These are phyloP conservation scores for Sorex araneus DNA, from an alignment of 2,113 vertebrate species.

Conservation along the genomic window DNA sequence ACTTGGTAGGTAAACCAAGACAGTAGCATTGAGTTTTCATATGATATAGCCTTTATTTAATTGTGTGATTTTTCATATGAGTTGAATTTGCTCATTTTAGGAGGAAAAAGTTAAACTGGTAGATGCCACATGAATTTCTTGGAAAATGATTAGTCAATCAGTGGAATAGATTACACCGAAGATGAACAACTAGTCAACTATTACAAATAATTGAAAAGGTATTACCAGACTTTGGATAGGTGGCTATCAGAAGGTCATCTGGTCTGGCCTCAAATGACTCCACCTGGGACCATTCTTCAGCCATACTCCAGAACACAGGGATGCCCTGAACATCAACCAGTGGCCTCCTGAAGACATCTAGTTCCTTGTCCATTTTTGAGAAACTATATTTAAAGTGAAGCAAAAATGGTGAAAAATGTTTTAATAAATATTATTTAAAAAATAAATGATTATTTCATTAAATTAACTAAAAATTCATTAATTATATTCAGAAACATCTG, in stretches of 20 bases:
- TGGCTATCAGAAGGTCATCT: constrained; percentile 82
- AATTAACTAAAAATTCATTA: background rate
- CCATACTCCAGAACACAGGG: constrained; percentile 75
- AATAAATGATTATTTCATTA: background rate
- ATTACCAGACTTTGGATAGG: constrained; percentile 87
- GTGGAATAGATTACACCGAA: background rate
- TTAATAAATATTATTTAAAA: background rate
- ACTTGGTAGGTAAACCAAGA: background rate
- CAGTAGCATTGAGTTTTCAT: background rate
- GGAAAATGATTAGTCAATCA: background rate
- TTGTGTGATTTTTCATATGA: background rate
- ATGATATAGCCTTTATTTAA: background rate
- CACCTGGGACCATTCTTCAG: constrained; percentile 77
- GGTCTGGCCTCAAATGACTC: constrained; percentile 80
- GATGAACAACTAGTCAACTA: background rate
- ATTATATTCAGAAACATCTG: background rate
- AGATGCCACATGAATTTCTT: background rate
- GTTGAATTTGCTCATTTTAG: background rate
- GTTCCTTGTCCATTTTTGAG: constrained; percentile 38
- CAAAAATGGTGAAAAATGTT: background rate
- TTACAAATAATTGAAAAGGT: background rate
- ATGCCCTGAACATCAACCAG: constrained; percentile 76
- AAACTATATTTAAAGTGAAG: constrained; percentile 55
- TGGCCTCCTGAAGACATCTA: constrained; percentile 37
- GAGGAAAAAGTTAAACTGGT: background rate